phyloP scores from a whole-genome alignment of 2,113 vertebrate species.

The Riparia riparia region DNA sequence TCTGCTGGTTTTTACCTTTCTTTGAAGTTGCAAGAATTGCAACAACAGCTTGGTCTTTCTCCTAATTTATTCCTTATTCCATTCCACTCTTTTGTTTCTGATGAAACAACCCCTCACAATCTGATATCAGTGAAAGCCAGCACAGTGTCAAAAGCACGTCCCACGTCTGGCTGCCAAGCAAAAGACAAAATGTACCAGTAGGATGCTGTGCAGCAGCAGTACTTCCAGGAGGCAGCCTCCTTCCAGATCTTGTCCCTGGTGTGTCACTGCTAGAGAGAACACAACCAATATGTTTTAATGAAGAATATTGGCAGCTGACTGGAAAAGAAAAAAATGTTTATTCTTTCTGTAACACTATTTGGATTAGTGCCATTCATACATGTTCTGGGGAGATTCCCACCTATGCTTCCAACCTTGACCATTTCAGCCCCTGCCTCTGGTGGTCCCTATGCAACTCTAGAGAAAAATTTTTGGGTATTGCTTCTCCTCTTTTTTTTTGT shows the following conservation, averaged over 20 bases:
- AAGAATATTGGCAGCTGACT: neutral
- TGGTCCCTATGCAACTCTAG: neutral
- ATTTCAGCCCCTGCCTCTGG: neutral
- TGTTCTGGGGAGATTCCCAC: neutral
- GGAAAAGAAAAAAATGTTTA: neutral
- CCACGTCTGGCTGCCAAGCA: neutral
- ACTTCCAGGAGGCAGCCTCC: slow-evolving; percentile 29
- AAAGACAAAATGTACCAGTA: slow-evolving; percentile 42
- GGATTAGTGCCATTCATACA: neutral
- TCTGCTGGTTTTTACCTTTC: slow-evolving; percentile 2
- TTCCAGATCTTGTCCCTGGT: slow-evolving; percentile 5
- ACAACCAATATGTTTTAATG: neutral
- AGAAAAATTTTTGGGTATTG: neutral
- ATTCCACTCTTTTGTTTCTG: slow-evolving; percentile 14
- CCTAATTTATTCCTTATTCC: slow-evolving; percentile 25
- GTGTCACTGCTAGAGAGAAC: slow-evolving; percentile 4
- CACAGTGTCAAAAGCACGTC: neutral
- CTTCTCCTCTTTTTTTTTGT: neutral
- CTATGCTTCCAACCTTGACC: neutral
- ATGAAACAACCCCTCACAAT: slow-evolving; percentile 1
- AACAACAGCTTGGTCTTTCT: neutral
- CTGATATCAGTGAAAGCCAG: slow-evolving; percentile 1
- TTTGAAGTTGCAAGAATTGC: neutral
- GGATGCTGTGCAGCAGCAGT: slow-evolving; percentile 29
- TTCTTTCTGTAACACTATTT: neutral